These are phyloP conservation scores for Muraenolepis orangiensis DNA, from an alignment of 2,797 vertebrate species.

Conservation along the genomic window DNA sequence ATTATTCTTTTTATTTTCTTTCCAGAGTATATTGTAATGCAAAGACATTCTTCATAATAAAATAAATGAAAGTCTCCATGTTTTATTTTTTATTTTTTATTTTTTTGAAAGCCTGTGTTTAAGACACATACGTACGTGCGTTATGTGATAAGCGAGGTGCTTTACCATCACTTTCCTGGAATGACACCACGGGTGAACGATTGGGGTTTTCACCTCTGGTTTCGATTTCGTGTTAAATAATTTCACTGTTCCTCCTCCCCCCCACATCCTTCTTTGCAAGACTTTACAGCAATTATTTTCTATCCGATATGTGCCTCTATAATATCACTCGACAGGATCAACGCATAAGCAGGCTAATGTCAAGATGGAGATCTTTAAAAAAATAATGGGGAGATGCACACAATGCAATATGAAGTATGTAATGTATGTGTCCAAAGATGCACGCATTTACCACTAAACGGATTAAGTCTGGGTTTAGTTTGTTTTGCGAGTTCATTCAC, in stretches of 20 bases:
- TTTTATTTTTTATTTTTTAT: too few relatives aligned
- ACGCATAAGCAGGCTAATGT: too few relatives aligned
- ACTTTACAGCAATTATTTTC: constrained; percentile 39
- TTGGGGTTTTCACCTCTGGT: constrained; percentile 76
- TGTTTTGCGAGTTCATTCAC: neutral
- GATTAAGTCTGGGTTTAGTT: neutral
- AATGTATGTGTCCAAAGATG: too few relatives aligned
- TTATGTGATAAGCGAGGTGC: neutral
- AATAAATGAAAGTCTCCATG: constrained; percentile 40
- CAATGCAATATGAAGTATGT: neutral
- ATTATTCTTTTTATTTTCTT: constrained; percentile 49
- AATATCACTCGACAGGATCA: neutral
- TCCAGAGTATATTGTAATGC: constrained; percentile 64
- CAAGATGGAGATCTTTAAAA: too few relatives aligned
- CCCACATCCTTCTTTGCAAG: constrained; percentile 50
- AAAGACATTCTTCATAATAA: constrained; percentile 68
- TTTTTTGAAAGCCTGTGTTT: neutral
- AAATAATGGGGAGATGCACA: too few relatives aligned
- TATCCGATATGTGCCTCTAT: neutral
- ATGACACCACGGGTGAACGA: constrained; percentile 58
- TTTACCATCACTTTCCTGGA: constrained; percentile 72
- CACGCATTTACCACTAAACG: neutral
- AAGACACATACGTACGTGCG: neutral
- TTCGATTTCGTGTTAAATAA: constrained; percentile 77
- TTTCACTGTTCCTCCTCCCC: constrained; percentile 42